phyloP scores from a whole-genome alignment of 2,888 invertebrate species.

The Ophion slaviceki region DNA sequence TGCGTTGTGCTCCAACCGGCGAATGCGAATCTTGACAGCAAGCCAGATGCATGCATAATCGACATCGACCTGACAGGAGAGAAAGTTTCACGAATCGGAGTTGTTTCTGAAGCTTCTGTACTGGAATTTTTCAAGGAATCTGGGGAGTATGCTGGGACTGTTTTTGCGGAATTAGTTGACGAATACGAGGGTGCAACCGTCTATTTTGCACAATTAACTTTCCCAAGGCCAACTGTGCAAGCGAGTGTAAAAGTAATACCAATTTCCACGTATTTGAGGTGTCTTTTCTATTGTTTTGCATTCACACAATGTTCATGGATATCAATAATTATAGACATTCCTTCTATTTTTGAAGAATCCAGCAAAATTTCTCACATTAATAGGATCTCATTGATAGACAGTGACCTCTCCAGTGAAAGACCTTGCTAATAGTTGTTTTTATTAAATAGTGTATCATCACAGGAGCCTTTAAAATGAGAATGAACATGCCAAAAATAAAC shows the following conservation, averaged over 20 bases:
- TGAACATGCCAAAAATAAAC: too few species aligned
- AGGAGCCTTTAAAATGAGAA: too few species aligned
- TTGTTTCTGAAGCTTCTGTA: slow-evolving; percentile 83
- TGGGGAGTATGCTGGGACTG: slow-evolving; percentile 83
- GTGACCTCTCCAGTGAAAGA: too few species aligned
- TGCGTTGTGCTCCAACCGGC: slow-evolving; percentile 76
- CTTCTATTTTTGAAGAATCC: too few species aligned
- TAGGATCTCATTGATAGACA: too few species aligned
- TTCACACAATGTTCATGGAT: background rate
- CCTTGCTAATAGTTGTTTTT: too few species aligned
- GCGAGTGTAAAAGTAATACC: slow-evolving; percentile 77
- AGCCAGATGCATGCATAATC: slow-evolving; percentile 76
- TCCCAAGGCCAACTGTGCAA: slow-evolving; percentile 78
- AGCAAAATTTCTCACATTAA: too few species aligned
- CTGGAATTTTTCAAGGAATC: slow-evolving; percentile 83
- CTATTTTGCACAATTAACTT: slow-evolving; percentile 77
- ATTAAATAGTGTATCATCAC: too few species aligned
- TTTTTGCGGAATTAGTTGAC: slow-evolving; percentile 80
- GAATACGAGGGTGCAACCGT: slow-evolving; percentile 81
- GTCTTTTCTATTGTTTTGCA: background rate
- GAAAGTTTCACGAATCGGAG: slow-evolving; percentile 78
- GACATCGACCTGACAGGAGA: slow-evolving; percentile 77
- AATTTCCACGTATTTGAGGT: background rate
- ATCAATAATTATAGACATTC: too few species aligned
- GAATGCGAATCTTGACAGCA: slow-evolving; percentile 68